Evolutionary conservation across 2,888 invertebrate genomes (phyloP).

Genomic region (Trissolcus japonicus): DNA sequence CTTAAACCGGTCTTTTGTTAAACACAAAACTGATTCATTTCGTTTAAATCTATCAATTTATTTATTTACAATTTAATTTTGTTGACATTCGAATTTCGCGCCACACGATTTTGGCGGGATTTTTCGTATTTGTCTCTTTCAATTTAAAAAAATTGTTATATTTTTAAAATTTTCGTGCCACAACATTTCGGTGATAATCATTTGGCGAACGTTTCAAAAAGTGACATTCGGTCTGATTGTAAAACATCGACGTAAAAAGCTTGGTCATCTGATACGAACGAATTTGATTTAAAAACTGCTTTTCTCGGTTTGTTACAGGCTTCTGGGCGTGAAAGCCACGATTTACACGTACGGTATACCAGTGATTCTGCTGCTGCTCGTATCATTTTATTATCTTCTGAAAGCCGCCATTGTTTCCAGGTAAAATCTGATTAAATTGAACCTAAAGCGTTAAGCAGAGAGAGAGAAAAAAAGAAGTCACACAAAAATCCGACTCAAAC

Average conservation of each 20-base stretch:
- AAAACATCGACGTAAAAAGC: neutral
- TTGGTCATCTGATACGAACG: neutral
- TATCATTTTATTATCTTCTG: slow-evolving; percentile 77
- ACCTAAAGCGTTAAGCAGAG: neutral
- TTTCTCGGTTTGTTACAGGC: slow-evolving; percentile 34
- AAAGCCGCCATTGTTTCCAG: slow-evolving; percentile 79
- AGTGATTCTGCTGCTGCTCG: slow-evolving; percentile 75
- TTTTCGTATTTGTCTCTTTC: too few species aligned
- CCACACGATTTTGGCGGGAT: too few species aligned
- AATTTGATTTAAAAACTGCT: slow-evolving; percentile 7
- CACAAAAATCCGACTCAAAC: neutral
- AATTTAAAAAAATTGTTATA: too few species aligned
- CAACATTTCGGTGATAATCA: too few species aligned
- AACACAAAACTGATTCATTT: too few species aligned
- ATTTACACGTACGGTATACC: slow-evolving; percentile 78
- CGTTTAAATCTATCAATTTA: too few species aligned
- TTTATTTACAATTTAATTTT: too few species aligned
- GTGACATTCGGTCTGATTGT: neutral
- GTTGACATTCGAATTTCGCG: too few species aligned
- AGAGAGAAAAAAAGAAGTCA: slow-evolving; percentile 13
- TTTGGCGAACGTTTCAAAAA: neutral
- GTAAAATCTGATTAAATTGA: slow-evolving; percentile 57
- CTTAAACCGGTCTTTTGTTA: too few species aligned
- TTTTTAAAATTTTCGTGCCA: too few species aligned
- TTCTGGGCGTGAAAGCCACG: slow-evolving; percentile 44